Evolutionary conservation across 1,140 invertebrate species (phyloP), one percentile per base, ranked within the genome.

Genomic region (Probaryconus sp.): DNA sequence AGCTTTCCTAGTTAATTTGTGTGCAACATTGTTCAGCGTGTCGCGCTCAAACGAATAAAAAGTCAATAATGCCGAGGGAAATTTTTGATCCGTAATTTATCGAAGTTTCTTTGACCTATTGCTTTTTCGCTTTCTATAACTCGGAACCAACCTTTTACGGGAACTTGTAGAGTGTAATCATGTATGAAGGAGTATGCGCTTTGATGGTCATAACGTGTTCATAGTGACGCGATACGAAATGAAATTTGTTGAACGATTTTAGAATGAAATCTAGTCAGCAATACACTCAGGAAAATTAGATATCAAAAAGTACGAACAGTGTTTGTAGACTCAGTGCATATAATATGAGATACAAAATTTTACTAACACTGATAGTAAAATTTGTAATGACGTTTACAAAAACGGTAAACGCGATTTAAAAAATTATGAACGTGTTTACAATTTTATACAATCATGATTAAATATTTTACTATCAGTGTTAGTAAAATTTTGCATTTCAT

Each of bases 171-270:
- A 33, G 33, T 35, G 24, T 30, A 42, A 55, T 73, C 56, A 63
- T 56, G 63, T 68, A 70, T 53, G 56, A 65, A 61, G 30, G 45
- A 38, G 30, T 50, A 65, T 68, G 28, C 42, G 51, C 47, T 58
- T 68, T 51, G 63, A 71, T 76, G 42, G 61, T 71, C 67, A 76
- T 70, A 70, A 70, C 16, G 37, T 30, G 37, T 58, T 6, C 9
- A 7, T 37, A 45, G 45, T 56, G 60, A 69, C 61, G 51, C 43
- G 30, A 24, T 14, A 50, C 20, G 35, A 20, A 55, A 68, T 76
- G 58, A 61, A 69, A 70, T 76, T 70, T 70, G 73, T 53, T 67
- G 56, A 30, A 33, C 61, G 60, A 70, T 70, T 72, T 56, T n/a
- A 45, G 33, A 38, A 38, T 11, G 26, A 42, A 64, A 67, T 55